Evolutionary conservation across 1,140 invertebrate species (phyloP), one percentile per base, ranked within the genome.

Genomic region (Lepidurus couesii): DNA sequence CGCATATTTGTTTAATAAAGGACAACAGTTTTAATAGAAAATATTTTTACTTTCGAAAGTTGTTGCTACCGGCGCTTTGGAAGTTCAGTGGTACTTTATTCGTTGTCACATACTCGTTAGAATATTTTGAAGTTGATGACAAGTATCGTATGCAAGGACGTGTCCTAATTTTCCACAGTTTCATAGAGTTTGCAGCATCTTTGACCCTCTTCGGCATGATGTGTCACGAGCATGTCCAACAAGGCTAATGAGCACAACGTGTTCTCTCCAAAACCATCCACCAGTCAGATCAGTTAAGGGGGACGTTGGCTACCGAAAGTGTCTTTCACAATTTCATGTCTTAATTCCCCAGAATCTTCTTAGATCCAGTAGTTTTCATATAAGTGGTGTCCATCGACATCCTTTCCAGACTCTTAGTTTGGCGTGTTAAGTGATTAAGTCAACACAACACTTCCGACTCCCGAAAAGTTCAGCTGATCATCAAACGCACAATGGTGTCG

Each of bases 161-260:
- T 65, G 53, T 65, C 53, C 53, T 65, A 65, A 65, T 65, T 65
- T 65, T 65, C 21, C 53, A 65, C 53, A 65, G 53, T 65, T 65
- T 65, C 53, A 65, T 13, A n/a, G 16, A 65, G 53, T 65, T 65
- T 65, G 53, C 53, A 16, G 53, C n/a, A 65, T 65, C 53, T 65
- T 65, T 65, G 53, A 65, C 53, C 53, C 53, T 65, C 53, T 65
- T 65, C 53, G n/a, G 53, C 53, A 65, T 65, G 53, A 65, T 65
- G 53, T 65, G 53, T 65, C 53, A 65, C 53, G 53, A 65, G 53
- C 53, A 65, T 65, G 53, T 65, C 53, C 53, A 65, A 65, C n/a
- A 65, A 65, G 34, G 53, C 53, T 65, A 65, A 65, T 21, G 53
- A 21, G 53, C 16, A 65, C 53, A 21, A 65, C 21, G 21, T 1